Conservation (phyloP, 92 coral and sea anemone genomes). For the Galaxea fascicularis region DNA sequence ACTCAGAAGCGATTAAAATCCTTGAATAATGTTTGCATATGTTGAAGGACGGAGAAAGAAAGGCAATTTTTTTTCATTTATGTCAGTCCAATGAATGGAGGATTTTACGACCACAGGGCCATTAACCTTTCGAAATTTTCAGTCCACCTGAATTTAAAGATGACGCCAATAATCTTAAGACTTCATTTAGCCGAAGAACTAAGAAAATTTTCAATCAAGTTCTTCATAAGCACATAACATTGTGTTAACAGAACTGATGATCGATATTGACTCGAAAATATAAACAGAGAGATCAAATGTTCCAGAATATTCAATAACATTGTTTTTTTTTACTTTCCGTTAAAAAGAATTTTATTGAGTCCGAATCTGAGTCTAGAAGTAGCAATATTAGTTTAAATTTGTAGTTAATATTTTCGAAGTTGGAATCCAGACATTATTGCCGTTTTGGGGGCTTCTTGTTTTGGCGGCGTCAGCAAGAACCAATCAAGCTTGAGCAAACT, state of each 20-base stretch:
- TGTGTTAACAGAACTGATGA: neutral
- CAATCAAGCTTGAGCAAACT: neutral
- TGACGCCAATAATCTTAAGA: neutral
- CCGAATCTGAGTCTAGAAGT: neutral
- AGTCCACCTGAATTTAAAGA: neutral
- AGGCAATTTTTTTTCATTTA: constrained; percentile 24
- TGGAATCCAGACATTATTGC: neutral
- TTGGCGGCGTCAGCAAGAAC: neutral
- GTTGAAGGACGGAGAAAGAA: neutral
- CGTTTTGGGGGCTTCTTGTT: neutral
- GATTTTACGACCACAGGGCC: neutral
- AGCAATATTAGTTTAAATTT: too few relatives aligned
- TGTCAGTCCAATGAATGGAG: neutral
- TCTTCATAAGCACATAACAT: neutral
- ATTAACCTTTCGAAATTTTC: neutral
- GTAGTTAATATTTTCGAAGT: neutral
- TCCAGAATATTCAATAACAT: neutral
- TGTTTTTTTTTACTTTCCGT: neutral
- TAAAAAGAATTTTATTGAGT: neutral
- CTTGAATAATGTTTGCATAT: constrained; percentile 16
- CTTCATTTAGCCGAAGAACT: neutral
- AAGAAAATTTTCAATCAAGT: neutral
- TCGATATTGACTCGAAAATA: neutral
- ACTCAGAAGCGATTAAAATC: neutral
- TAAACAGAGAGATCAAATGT: neutral